Evolutionary conservation across 2,888 invertebrate genomes (phyloP), one percentile per base, ranked within the genome.

Genomic region (Philonicus albiceps): DNA sequence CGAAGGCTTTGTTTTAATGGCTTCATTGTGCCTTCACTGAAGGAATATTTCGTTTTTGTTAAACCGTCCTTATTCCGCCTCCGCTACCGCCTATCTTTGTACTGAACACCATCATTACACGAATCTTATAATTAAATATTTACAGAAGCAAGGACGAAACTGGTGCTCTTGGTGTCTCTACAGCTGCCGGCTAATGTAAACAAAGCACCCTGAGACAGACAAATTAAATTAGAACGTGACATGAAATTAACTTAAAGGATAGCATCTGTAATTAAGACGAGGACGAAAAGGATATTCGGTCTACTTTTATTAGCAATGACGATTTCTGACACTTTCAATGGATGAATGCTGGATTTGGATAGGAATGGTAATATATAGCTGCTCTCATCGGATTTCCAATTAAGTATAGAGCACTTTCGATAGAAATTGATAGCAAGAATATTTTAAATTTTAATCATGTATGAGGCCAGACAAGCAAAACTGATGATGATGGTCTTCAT

Each of bases 211-310:
- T n/a, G 22, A 76, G 76, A 37, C 40, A 76, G 40, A 76, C 40
- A 76, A 76, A 76, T 76, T 76, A 76, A 76, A 76, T 76, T 76
- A 76, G 76, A 22, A 40, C 76, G 76, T 76, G 76, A 76, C 76
- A 76, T 37, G 76, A 40, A 76, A 76, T 76, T 40, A 76, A 76
- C 76, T 37, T 40, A 76, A 76, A 76, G 76, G 40, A 76, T 76
- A 40, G 19, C 76, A 76, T 76, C 34, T 76, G 76, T 76, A 76
- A 76, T 76, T 76, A 76, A 27, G 64, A 64, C 64, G 64, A 34
- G 76, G 64, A 64, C 64, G 64, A 64, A 11, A 64, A 64, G 64
- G 64, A 11, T 34, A 76, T 40, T 37, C 40, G 76, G 76, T 34
- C 40, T 40, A 76, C 19, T 76, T 76, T 76, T 40, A 76, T 76